Evolutionary conservation across 2,888 invertebrate genomes (phyloP).

Genomic region (Parapristionchus giblindavisi): DNA sequence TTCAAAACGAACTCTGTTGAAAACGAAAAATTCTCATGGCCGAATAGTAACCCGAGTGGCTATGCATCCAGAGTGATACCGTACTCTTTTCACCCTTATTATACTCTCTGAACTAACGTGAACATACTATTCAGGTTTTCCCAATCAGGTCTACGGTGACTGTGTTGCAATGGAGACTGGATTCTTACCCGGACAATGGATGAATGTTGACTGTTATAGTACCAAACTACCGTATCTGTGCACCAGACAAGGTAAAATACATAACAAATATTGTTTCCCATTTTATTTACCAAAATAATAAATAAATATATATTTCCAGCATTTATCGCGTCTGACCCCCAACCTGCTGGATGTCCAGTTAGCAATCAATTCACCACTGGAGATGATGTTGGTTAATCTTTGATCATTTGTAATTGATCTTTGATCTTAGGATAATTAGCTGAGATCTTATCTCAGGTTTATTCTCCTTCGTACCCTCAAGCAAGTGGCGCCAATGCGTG

Average conservation of each 20-base stretch:
- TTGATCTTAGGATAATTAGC: neutral
- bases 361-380: conserved; percentile 10
- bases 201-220: conserved; percentile 34
- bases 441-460: neutral
- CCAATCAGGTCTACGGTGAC: conserved; percentile 17
- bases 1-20: neutral
- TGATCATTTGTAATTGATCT: neutral
- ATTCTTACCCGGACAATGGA: conserved; percentile 33
- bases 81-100: neutral
- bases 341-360: conserved; percentile 25
- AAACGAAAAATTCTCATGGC: neutral
- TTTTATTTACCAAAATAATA: neutral
- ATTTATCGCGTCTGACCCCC: conserved; percentile 12
- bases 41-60: too few relatives aligned
- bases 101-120: neutral
- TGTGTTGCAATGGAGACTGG: conserved; percentile 31
- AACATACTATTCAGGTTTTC: conserved; percentile 4
- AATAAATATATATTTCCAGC: conserved; percentile 7
- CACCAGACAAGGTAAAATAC: conserved; percentile 13
- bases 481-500: neutral
- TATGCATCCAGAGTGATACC: too few relatives aligned
- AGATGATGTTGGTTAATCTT: conserved; percentile 9
- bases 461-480: conserved; percentile 24
- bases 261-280: neutral
- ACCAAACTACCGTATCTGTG: conserved; percentile 32